Evolutionary conservation across 1,140 invertebrate genomes (phyloP).

Genomic region (Procambarus clarkii): DNA sequence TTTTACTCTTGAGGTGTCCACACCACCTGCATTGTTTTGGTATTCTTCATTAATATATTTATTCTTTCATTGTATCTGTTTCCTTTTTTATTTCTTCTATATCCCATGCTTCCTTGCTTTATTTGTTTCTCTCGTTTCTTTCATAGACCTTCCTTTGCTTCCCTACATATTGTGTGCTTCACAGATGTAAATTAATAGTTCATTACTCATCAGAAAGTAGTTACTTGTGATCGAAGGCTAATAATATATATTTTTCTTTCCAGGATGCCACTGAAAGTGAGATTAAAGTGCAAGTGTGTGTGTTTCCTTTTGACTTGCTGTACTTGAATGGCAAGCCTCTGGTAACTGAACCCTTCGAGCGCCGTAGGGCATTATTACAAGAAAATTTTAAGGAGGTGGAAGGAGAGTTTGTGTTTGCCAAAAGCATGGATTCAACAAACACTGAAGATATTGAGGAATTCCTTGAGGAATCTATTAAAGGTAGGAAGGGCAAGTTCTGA

Average conservation of each 20-base stretch:
- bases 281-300: constrained; percentile 97
- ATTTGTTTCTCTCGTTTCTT: too few relatives aligned
- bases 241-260: constrained; percentile 70
- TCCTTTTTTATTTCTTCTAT: too few relatives aligned
- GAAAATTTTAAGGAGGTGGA: constrained; percentile 85
- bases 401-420: constrained; percentile 94
- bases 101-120: too few relatives aligned
- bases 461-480: constrained; percentile 96
- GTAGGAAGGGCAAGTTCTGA: constrained; percentile 75
- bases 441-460: constrained; percentile 96
- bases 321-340: constrained; percentile 94
- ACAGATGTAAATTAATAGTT: too few relatives aligned
- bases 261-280: constrained; percentile 90
- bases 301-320: constrained; percentile 98
- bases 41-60: too few relatives aligned
- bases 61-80: too few relatives aligned
- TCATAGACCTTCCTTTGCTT: too few relatives aligned
- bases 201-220: too few relatives aligned
- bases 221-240: too few relatives aligned
- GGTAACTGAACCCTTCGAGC: constrained; percentile 86
- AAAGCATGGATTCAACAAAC: constrained; percentile 86
- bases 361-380: constrained; percentile 85
- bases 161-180: too few relatives aligned
- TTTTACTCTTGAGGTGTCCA: too few relatives aligned
- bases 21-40: too few relatives aligned